Evolutionary conservation across 92 coral and sea anemone species (phyloP), one percentile per base, ranked within the genome.

Genomic region (Diadumene lineata): DNA sequence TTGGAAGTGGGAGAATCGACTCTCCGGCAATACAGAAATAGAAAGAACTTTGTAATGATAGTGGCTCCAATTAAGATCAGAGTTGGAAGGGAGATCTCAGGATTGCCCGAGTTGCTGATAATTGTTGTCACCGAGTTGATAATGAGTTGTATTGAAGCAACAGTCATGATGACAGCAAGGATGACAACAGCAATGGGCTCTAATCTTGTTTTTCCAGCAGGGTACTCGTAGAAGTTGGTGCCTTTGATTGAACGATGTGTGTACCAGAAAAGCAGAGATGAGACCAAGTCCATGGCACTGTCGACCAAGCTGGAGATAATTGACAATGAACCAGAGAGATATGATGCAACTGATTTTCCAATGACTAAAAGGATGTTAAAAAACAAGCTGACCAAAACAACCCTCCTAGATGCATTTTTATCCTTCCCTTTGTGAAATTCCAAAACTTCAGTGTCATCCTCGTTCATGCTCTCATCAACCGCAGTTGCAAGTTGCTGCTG

Each of bases 251-350:
- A 85, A 62, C 85, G 81, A 18, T 76, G 76, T 0, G 98, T 94
- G 72, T 83, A 87, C 97, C 98, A 94, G 75, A 94, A 76, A 60
- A 94, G 82, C 16, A 82, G 11, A 19, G 92, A 93, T 4, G 97
- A 94, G 44, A 90, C 90, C 72, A 94, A 78, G 80, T 94, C 97
- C 50, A 92, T 85, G 24, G 91, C 89, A 79, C 98, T 94, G 81
- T 94, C 98, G 25, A 94, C 97, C 70, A 94, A 81, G 69, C 98
- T 94, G 8, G 98, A 94, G 18, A 94, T 92, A 64, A 94, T 84
- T n/a, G 98, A 88, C 92, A 94, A 74, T 11, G 98, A 94, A 18
- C 94, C 97, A 73, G 98, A 94, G 27, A 92, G 76, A 64, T 92
- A 82, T 0, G 92, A 81, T 28, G 97, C 98, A 25, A 94, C 81